Evolutionary conservation across 2,113 vertebrate species (phyloP), one percentile per base, ranked within the genome.

Genomic region (Microtus pennsylvanicus): DNA sequence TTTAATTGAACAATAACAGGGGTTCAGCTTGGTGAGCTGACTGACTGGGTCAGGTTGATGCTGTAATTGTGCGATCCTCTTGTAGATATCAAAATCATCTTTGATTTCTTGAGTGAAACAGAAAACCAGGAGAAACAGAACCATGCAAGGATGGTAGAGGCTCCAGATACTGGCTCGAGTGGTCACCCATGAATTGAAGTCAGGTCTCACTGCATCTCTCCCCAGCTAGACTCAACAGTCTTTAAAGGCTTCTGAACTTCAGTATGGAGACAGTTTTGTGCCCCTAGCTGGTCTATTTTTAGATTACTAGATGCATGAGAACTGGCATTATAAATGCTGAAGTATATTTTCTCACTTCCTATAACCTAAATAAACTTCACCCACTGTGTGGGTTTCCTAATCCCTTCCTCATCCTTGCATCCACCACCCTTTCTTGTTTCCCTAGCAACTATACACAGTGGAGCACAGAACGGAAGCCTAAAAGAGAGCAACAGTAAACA

Each of bases 371-470:
- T 87, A 91, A 92, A 88, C 50, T 74, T 78, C 45, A 70, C 45
- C 58, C 82, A 92, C 76, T n/a, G 92, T 1, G 1, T 82, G 87
- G 92, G 75, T 28, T n/a, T 92, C 72, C 86, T 61, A 90, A 95
- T 92, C 74, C 61, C n/a, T 67, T 70, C 78, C 75, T 87, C 74
- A 45, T 9, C 1, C n/a, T 50, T 26, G 8, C n/a, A 38, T 63
- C 78, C 14, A 2, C 38, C 42, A 21, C 65, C n/a, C 55, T 81
- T 87, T 63, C 26, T 63, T 88, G 70, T 77, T 96, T 92, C 88
- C 90, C 42, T 95, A 75, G 92, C 42, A 92, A 96, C 88, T 65
- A 21, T 28, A 47, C 30, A 82, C 86, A n/a, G 16, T 1, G 26
- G n/a, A 11, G 33, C 45, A 52, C 12, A 12, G 30, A 12, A 26